Percentiles rank a stretch among this genome's conserved stretches.
phyloP scores from a whole-genome alignment of 2,888 invertebrate genomes.

The Trachelus troglodyta region DNA sequence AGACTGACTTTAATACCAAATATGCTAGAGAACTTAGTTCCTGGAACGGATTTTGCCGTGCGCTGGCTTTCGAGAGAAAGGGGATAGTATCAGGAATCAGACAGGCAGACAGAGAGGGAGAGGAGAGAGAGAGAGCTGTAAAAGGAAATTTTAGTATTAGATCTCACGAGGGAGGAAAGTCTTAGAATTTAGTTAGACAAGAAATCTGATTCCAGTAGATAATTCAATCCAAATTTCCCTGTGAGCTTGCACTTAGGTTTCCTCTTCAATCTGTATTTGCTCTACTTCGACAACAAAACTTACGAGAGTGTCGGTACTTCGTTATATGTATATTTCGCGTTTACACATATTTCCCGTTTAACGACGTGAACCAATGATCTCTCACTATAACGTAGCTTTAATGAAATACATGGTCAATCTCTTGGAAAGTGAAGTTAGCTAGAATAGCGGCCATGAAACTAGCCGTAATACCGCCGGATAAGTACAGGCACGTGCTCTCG shows the following conservation, averaged over 20 bases:
- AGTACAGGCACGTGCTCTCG: neutral
- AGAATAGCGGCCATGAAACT: neutral
- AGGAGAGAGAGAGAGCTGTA: neutral
- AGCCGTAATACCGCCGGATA: neutral
- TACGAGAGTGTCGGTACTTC: no score
- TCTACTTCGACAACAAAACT: neutral
- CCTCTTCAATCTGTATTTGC: neutral
- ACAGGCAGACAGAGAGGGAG: neutral
- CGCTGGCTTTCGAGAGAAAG: neutral
- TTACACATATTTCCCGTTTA: neutral
- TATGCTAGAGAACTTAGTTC: slow-evolving; percentile 28
- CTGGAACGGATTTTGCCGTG: neutral
- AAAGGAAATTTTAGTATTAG: neutral
- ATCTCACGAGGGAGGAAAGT: neutral
- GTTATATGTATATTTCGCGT: no score
- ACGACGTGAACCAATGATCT: neutral
- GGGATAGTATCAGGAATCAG: neutral
- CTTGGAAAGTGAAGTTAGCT: neutral
- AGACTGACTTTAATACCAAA: slow-evolving; percentile 37
- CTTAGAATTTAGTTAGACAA: neutral
- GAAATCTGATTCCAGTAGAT: neutral
- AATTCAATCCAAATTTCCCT: neutral
- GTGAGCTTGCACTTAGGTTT: neutral
- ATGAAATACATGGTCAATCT: neutral
- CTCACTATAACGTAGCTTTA: neutral